These are phyloP conservation scores for Drosophila rubida DNA, from an alignment of 2,888 invertebrate species.

Conservation along the genomic window DNA sequence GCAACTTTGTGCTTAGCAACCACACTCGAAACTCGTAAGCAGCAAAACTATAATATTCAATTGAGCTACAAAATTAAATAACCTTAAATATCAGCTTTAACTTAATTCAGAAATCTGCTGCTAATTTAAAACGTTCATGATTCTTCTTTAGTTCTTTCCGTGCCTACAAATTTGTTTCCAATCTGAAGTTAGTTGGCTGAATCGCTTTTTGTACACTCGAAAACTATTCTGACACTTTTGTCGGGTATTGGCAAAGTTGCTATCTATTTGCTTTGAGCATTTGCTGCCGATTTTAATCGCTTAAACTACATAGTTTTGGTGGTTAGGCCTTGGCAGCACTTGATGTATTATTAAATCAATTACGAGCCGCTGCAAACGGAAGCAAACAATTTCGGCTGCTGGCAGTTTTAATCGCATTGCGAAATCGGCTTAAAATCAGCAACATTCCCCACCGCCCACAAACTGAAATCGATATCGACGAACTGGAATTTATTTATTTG, in stretches of 20 bases:
- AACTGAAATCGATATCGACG: too few relatives aligned
- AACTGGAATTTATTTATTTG: background rate
- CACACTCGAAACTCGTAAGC: too few relatives aligned
- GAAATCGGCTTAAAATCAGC: background rate
- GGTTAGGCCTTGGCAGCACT: background rate
- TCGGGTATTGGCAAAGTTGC: background rate
- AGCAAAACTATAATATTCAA: too few relatives aligned
- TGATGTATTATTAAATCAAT: background rate
- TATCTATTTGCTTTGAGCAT: constrained; percentile 4
- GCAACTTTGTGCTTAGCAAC: too few relatives aligned
- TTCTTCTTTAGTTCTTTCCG: too few relatives aligned
- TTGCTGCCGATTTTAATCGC: constrained; percentile 1
- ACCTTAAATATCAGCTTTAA: too few relatives aligned
- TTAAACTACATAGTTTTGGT: constrained; percentile 3
- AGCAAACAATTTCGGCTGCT: background rate
- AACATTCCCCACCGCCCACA: background rate
- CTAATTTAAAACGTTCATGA: too few relatives aligned
- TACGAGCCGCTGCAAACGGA: background rate
- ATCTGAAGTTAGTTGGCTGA: too few relatives aligned
- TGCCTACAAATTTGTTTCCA: too few relatives aligned
- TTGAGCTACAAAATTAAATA: too few relatives aligned
- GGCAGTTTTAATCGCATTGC: background rate
- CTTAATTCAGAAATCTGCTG: too few relatives aligned
- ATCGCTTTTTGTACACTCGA: too few relatives aligned
- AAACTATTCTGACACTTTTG: background rate